Percentiles rank a stretch among this genome's conserved stretches.
These are phyloP conservation scores for Bactericera cockerelli DNA, from an alignment of 1,140 invertebrate genomes.

Conservation along the genomic window DNA sequence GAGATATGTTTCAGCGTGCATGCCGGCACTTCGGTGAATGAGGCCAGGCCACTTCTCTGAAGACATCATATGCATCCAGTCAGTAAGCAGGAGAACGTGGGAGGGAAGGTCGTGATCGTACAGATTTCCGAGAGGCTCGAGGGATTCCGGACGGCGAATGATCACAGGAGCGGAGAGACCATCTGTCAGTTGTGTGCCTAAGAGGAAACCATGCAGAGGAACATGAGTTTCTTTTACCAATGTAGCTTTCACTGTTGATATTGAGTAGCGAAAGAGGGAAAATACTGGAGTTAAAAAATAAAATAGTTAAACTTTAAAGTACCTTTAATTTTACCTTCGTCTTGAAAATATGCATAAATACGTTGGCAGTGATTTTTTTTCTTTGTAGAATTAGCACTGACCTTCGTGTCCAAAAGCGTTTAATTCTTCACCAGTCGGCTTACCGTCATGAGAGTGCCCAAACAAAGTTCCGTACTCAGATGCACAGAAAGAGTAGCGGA, in stretches of 20 bases:
- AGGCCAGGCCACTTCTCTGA: conserved; percentile 19
- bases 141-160: conserved; percentile 27
- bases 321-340: no score
- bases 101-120: conserved; percentile 27
- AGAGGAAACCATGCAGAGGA: conserved; percentile 25
- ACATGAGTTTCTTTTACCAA: no score
- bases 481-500: conserved; percentile 37
- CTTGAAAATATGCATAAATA: no score
- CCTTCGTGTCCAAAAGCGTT: no score
- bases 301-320: no score
- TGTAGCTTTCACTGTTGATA: no score
- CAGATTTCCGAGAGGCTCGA: conserved; percentile 26
- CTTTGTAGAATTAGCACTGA: no score
- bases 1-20: conserved; percentile 31
- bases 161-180: conserved; percentile 27
- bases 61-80: conserved; percentile 21
- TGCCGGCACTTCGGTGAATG: conserved; percentile 20
- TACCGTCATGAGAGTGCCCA: conserved; percentile 42
- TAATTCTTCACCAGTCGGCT: no score
- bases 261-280: no score
- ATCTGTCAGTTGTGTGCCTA: conserved; percentile 24
- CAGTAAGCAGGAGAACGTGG: conserved; percentile 15
- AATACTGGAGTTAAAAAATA: no score
- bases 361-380: no score
- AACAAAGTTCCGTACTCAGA: conserved; percentile 37